phyloP scores from a whole-genome alignment of 2,113 vertebrate species.

The Dinomys branickii region DNA sequence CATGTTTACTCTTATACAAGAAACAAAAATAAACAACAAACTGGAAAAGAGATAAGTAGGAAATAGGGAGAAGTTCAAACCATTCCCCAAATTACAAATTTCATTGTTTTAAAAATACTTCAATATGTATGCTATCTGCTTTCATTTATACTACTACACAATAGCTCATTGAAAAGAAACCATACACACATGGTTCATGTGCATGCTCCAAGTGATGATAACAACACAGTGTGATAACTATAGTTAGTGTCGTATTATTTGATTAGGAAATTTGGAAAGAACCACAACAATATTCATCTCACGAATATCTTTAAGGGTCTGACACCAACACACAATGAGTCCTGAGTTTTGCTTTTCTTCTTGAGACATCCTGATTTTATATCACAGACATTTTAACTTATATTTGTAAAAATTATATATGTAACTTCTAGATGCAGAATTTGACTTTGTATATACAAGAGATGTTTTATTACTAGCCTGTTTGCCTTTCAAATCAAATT shows the following conservation, averaged over 20 bases:
- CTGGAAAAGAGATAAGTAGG: not conserved
- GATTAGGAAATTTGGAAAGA: not conserved
- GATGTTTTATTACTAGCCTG: not conserved
- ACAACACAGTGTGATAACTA: not conserved
- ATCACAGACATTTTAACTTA: not conserved
- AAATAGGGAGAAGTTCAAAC: not conserved
- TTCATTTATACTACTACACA: not conserved
- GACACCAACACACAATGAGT: not conserved
- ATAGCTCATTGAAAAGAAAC: not conserved
- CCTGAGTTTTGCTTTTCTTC: not conserved
- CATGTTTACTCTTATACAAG: not conserved
- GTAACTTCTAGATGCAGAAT: not conserved
- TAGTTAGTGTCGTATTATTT: not conserved
- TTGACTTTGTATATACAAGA: not conserved
- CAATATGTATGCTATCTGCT: not conserved
- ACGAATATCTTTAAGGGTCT: not conserved
- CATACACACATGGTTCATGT: not conserved
- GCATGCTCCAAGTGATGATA: not conserved
- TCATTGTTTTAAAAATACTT: not conserved
- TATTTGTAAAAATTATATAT: not conserved
- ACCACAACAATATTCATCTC: not conserved
- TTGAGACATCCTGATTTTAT: not conserved
- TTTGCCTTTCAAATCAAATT: not conserved
- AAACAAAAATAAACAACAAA: not conserved
- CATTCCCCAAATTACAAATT: not conserved